A percentile compares a stretch with the other conserved stretches of the same genome.
Evolutionary conservation across 2,888 invertebrate genomes (phyloP).

Genomic region (Microdon myrmicae): DNA sequence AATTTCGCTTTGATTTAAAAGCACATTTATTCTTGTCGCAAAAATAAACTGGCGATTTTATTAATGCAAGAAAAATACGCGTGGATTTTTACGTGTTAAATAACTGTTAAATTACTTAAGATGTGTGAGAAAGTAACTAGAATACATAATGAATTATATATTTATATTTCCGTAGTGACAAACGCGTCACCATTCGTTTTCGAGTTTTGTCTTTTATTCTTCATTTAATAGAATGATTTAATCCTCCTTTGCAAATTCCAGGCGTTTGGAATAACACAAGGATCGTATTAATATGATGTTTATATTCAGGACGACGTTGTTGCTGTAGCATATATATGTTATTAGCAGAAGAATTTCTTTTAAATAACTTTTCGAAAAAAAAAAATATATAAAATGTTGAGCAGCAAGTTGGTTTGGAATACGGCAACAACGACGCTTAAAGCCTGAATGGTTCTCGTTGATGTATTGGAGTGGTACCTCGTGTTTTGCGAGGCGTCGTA

Average conservation of each 20-base stretch:
- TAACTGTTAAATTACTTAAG: conserved; percentile 26
- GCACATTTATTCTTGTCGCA: conserved; percentile 31
- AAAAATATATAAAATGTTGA: too few relatives aligned
- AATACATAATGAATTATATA: too few relatives aligned
- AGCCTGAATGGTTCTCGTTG: conserved; percentile 80
- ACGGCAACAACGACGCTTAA: too few relatives aligned
- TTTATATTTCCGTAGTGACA: conserved; percentile 30
- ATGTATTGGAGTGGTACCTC: conserved; percentile 66
- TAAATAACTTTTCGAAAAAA: background rate
- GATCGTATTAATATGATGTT: too few relatives aligned
- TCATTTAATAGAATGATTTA: too few relatives aligned
- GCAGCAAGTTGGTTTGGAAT: too few relatives aligned
- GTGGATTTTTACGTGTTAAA: conserved; percentile 54
- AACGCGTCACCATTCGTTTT: conserved; percentile 33
- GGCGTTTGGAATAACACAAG: too few relatives aligned
- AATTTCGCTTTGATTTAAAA: conserved; percentile 53
- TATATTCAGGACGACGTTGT: too few relatives aligned
- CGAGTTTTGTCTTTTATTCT: conserved; percentile 39
- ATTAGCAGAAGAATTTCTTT: conserved; percentile 10
- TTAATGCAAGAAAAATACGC: conserved; percentile 57
- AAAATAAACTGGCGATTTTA: conserved; percentile 65
- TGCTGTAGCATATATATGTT: too few relatives aligned
- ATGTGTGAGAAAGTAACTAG: too few relatives aligned
- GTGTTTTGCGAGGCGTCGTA: conserved; percentile 63
- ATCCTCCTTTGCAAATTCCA: too few relatives aligned